These are phyloP conservation scores for Phainopepla nitens DNA, from an alignment of 2,113 vertebrate genomes.

Conservation along the genomic window DNA sequence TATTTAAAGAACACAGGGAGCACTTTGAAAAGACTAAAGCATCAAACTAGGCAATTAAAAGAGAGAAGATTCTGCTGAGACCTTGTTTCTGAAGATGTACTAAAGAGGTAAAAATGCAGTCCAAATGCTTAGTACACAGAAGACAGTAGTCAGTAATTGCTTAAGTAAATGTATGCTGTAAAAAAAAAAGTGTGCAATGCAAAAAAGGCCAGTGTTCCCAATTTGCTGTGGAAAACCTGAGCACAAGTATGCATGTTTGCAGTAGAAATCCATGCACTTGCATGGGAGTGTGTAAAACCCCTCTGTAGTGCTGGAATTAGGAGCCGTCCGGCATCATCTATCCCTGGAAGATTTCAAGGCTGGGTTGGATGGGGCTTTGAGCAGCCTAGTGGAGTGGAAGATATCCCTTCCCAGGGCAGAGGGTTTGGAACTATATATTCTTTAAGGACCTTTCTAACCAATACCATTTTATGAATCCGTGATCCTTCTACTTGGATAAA, in stretches of 20 bases:
- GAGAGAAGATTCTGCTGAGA: constrained; percentile 18
- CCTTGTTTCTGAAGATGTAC: neutral
- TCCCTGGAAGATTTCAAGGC: neutral
- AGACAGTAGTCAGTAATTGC: neutral
- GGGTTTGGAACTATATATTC: neutral
- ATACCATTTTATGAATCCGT: neutral
- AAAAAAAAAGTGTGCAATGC: neutral
- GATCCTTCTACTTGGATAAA: neutral
- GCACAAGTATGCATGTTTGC: neutral
- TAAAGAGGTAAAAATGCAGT: neutral
- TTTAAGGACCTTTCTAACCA: neutral
- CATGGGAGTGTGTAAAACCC: neutral
- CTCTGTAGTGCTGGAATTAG: neutral
- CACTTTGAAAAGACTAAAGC: constrained; percentile 2
- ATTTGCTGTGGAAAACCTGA: neutral
- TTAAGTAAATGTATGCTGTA: neutral
- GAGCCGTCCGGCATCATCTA: neutral
- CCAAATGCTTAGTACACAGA: neutral
- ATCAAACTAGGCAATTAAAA: constrained; percentile 28
- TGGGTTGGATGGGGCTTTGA: neutral
- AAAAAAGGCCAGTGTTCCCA: neutral
- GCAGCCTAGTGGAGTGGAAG: neutral
- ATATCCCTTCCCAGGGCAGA: neutral
- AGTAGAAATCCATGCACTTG: neutral
- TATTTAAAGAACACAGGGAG: constrained; percentile 32